phyloP scores from a whole-genome alignment of 2,888 invertebrate genomes.

The Euplexia lucipara region DNA sequence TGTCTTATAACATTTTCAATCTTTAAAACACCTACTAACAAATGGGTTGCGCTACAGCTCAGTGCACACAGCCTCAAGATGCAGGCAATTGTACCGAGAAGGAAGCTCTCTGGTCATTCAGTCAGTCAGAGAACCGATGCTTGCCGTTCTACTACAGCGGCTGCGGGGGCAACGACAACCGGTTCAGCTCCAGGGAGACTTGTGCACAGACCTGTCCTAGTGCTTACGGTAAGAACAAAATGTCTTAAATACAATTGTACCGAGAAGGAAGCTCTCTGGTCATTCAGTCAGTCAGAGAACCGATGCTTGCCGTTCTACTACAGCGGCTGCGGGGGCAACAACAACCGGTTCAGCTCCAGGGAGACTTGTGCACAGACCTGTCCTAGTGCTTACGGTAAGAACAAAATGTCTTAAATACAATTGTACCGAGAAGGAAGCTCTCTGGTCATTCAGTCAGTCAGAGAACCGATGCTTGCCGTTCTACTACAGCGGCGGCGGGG shows the following conservation, averaged over 20 bases:
- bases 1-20: constrained; percentile 28
- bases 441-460: constrained; percentile 96
- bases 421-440: constrained; percentile 94
- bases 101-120: constrained; percentile 96
- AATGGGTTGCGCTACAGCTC: constrained; percentile 90
- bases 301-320: constrained; percentile 98
- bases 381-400: too few species aligned
- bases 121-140: constrained; percentile 95
- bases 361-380: constrained; percentile 94
- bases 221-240: too few species aligned
- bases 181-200: constrained; percentile 93
- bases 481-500: constrained; percentile 97
- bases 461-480: constrained; percentile 97
- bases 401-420: too few species aligned
- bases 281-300: constrained; percentile 95
- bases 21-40: constrained; percentile 72
- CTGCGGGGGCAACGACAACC: constrained; percentile 97
- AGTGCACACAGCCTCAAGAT: constrained; percentile 94
- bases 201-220: constrained; percentile 95
- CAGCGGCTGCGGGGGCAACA: constrained; percentile 97
- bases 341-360: constrained; percentile 95
- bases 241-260: too few species aligned
- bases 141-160: constrained; percentile 98
- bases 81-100: constrained; percentile 95
- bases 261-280: constrained; percentile 95